Conservation (phyloP, 2,113 vertebrate genomes). For the Rhinolophus sinicus region DNA sequence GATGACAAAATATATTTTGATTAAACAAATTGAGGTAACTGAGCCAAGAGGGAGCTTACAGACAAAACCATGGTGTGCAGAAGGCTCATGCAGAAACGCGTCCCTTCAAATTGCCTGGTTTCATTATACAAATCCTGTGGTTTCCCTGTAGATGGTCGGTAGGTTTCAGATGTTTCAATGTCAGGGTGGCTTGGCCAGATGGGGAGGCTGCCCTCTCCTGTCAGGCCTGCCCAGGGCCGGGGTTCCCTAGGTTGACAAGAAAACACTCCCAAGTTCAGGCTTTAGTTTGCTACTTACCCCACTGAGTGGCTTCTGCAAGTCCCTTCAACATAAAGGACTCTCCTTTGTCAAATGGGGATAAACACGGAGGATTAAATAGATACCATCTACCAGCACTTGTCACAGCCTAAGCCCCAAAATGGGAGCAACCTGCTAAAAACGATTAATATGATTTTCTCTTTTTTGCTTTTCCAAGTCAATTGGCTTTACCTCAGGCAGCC, state of each 20-base stretch:
- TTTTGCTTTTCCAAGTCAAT: background rate
- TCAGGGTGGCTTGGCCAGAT: background rate
- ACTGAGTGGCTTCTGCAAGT: background rate
- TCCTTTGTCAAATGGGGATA: background rate
- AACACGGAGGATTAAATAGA: background rate
- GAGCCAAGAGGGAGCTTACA: background rate
- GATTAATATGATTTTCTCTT: background rate
- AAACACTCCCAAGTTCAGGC: background rate
- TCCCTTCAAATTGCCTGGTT: background rate
- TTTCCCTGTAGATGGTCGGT: background rate
- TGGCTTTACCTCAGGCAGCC: background rate
- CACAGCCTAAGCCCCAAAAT: rapidly evolving
- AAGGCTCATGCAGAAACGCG: rapidly evolving
- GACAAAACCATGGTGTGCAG: rapidly evolving
- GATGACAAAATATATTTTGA: background rate
- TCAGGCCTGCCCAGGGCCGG: too few relatives aligned
- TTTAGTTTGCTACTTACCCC: background rate
- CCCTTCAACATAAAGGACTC: background rate
- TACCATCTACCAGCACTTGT: background rate
- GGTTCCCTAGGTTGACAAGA: rapidly evolving
- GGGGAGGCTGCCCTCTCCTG: background rate
- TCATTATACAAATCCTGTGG: background rate
- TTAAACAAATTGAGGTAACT: background rate
- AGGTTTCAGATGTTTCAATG: background rate
- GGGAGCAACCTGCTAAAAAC: background rate